A percentile compares a stretch with the other conserved stretches of the same genome.
These are phyloP conservation scores for Erithacus rubecula DNA, from an alignment of 2,797 vertebrate genomes.

Conservation along the genomic window DNA sequence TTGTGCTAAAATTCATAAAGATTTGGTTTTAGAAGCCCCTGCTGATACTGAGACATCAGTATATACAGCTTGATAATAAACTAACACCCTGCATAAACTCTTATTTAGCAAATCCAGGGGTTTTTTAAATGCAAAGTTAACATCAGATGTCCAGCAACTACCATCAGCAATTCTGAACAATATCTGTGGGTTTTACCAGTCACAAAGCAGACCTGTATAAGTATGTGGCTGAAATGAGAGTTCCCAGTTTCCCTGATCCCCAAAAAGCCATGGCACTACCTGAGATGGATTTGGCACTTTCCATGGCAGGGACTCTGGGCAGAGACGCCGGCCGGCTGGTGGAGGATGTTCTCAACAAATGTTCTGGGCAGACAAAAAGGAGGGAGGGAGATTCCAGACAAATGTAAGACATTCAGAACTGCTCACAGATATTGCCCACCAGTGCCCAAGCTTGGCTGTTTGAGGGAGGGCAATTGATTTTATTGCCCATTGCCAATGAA, in stretches of 20 bases:
- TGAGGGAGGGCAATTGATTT: neutral
- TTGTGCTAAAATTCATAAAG: neutral
- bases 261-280: conserved; percentile 58
- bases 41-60: neutral
- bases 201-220: neutral
- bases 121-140: neutral
- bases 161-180: neutral
- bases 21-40: neutral
- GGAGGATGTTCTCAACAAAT: conserved; percentile 85
- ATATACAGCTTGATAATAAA: neutral
- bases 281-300: conserved; percentile 87
- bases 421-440: neutral
- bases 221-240: neutral
- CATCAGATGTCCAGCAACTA: neutral
- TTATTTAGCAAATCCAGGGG: neutral
- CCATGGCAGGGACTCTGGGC: conserved; percentile 89
- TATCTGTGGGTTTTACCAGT: neutral
- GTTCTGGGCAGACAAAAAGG: conserved; percentile 75
- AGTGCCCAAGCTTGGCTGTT: neutral
- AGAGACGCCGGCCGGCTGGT: conserved; percentile 82
- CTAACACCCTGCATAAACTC: neutral
- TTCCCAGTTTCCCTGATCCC: neutral
- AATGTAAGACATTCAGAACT: neutral
- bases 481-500: neutral
- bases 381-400: neutral